These are phyloP conservation scores for Chrysoperla carnea DNA, from an alignment of 1,140 invertebrate genomes.

Conservation along the genomic window DNA sequence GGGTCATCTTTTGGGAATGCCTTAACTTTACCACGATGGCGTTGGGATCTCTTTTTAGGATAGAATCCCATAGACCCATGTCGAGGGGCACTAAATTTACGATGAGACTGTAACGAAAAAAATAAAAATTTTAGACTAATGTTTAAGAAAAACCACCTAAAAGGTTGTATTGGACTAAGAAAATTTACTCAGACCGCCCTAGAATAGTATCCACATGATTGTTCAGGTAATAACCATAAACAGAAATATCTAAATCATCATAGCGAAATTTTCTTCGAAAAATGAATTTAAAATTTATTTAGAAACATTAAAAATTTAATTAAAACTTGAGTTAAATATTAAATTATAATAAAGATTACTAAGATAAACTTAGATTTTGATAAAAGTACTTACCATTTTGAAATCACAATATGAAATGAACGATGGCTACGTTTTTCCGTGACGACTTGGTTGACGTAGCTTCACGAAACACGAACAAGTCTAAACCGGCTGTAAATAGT, in stretches of 20 bases:
- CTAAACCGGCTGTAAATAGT: too few relatives aligned
- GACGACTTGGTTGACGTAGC: too few relatives aligned
- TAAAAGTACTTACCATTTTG: not conserved
- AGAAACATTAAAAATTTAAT: not conserved
- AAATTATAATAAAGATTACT: slow-evolving; percentile 1
- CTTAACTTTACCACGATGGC: slow-evolving; percentile 98
- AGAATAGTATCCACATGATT: slow-evolving; percentile 26
- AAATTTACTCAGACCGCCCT: slow-evolving; percentile 29
- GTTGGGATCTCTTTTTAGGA: slow-evolving; percentile 89
- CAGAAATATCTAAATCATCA: slow-evolving; percentile 26
- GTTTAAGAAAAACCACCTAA: not conserved
- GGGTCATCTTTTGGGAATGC: slow-evolving; percentile 99
- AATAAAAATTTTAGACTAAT: not conserved
- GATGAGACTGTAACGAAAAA: slow-evolving; percentile 74
- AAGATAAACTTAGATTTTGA: not conserved
- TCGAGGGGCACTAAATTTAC: slow-evolving; percentile 97
- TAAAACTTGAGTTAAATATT: slow-evolving; percentile 1
- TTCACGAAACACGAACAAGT: too few relatives aligned
- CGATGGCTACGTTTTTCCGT: too few relatives aligned
- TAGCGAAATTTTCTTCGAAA: slow-evolving; percentile 5
- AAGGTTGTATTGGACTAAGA: not conserved
- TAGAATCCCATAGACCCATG: slow-evolving; percentile 99
- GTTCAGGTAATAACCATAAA: slow-evolving; percentile 24
- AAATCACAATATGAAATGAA: too few relatives aligned
- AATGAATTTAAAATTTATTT: slow-evolving; percentile 7